A percentile compares a stretch with the other conserved stretches of the same genome.
phyloP scores from a whole-genome alignment of 2,888 invertebrate species.

The Nephrotoma flavescens region DNA sequence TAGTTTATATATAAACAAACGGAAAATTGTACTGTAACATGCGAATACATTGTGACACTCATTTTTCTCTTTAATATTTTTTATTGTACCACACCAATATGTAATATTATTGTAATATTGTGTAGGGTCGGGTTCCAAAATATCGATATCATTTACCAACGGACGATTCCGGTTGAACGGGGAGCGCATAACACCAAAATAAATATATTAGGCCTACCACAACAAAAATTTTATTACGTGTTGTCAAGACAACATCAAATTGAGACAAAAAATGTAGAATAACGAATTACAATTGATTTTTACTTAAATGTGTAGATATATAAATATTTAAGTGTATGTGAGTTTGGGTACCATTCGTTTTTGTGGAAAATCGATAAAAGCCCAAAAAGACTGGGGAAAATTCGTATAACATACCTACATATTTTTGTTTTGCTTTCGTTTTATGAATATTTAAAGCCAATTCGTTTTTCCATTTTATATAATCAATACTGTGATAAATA shows the following conservation, averaged over 20 bases:
- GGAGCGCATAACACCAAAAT: background rate
- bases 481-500: background rate
- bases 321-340: background rate
- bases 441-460: background rate
- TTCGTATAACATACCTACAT: background rate
- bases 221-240: slow-evolving; percentile 1
- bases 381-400: background rate
- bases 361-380: background rate
- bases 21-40: background rate
- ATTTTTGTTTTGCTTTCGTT: background rate
- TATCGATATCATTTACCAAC: background rate
- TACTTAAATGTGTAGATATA: background rate
- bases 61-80: no score
- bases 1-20: background rate
- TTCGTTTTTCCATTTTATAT: background rate
- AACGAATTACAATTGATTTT: background rate
- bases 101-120: background rate
- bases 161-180: background rate
- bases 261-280: background rate
- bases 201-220: background rate
- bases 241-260: background rate
- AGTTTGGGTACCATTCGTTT: background rate
- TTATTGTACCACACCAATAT: no score
- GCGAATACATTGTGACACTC: background rate
- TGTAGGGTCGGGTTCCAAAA: background rate